Evolutionary conservation across 23 tunicate species (phyloP), one percentile per base, ranked within the genome.

Genomic region (Diplosoma virens): DNA sequence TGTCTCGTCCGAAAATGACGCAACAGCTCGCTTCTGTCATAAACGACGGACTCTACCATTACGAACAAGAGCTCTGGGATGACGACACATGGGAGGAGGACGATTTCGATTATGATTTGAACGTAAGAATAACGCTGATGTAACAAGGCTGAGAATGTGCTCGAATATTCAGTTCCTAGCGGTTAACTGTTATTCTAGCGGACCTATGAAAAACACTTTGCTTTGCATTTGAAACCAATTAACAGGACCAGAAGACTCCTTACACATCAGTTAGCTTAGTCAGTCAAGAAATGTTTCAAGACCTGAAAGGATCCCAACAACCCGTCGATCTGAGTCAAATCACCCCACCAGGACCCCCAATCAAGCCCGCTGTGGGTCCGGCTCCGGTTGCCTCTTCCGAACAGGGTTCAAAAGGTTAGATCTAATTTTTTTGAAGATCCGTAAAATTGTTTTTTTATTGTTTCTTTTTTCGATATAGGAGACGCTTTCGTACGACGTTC

Each of bases 11-110:
- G 18, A 92, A 92, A 65, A 81, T 85, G 84, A 81, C 92, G n/a
- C 87, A 85, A 50, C 83, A 81, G 17, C 66, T 85, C 17, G 93
- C 87, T 11, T 68, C 81, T 0, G 80, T 81, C 53, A 92, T 92
- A 76, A 85, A 92, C 79, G 97, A 92, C 55, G 97, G 97, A 0
- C 54, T 92, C n/a, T 92, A 85, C 59, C 77, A 81, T 46, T 92
- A 92, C 52, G 97, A 92, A 58, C 87, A 85, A 59, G 86, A 85
- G 23, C 59, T 92, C 26, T 92, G 92, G 91, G 97, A 84, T 64
- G 66, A 48, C 30, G 84, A 85, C 53, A 32, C 80, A 7, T 81
- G 86, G 86, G 86, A 81, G 23, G 86, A 81, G 1, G 86, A 81
- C 21, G 69, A 61, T n/a, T 61, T 5, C 35, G 25, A 33, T 52